Evolutionary conservation across 2,888 invertebrate genomes (phyloP), one percentile per base, ranked within the genome.

Genomic region (Leucophenga montana): DNA sequence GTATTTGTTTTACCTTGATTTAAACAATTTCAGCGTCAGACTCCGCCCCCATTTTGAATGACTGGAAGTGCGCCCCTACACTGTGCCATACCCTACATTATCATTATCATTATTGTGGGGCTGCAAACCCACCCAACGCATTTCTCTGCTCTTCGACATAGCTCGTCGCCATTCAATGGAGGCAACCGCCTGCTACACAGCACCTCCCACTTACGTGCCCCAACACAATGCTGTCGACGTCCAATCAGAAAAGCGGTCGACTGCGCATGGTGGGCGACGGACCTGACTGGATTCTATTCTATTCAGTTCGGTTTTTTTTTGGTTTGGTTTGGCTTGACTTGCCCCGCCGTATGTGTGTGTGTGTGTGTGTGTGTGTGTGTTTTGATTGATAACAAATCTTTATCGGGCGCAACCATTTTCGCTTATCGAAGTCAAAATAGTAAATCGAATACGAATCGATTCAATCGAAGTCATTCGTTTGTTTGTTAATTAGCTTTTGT

Each of bases 341-440:
- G 39, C 11, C 9, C 39, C 73, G 75, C 75, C 76, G 75, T 54
- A 64, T 73, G 73, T 59, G 67, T 72, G 71, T 69, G 71, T 44
- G 64, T 56, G 46, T n/a, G 50, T 66, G 8, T 44, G 67, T 68
- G 78, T 75, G 77, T 75, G 80, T 83, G 76, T 85, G 81, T 85
- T 85, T 87, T 86, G 85, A 86, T 79, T 85, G 87, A 86, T 86
- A 87, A 86, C 85, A 86, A 87, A 85, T 82, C 87, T 85, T 85
- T 85, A 84, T 82, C 79, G 78, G 61, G 16, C 73, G 75, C 78
- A 74, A 81, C 78, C 59, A 66, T 56, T 82, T 80, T 78, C 73
- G 78, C 82, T 80, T 85, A 82, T 84, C 80, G 78, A 81, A 71
- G 66, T 33, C 48, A 69, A 77, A 76, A 74, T 75, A 50, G 16